Percentiles rank a stretch among this genome's conserved stretches.
These are phyloP conservation scores for Acropora tenuis DNA, from an alignment of 64 coral and sea anemone species.

Conservation along the genomic window DNA sequence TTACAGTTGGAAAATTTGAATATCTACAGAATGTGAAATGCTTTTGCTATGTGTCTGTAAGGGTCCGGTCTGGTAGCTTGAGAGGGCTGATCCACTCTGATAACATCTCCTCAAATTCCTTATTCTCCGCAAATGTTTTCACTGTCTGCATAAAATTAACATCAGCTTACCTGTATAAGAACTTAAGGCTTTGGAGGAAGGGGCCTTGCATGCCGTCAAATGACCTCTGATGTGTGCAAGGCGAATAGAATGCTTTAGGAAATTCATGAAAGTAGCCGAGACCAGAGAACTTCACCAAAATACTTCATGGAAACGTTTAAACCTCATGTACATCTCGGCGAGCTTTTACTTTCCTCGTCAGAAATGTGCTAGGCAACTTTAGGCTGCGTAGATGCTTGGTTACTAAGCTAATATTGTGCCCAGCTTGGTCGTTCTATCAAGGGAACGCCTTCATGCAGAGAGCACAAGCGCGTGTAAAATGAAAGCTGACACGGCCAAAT, in stretches of 20 bases:
- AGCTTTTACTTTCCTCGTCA: neutral
- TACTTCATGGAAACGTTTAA: neutral
- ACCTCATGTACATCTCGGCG: neutral
- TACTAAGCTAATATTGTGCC: neutral
- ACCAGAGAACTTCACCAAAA: neutral
- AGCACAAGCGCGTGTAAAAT: too few relatives aligned
- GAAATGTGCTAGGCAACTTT: neutral
- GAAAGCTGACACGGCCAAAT: too few relatives aligned
- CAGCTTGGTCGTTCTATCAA: neutral
- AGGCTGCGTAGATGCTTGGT: neutral
- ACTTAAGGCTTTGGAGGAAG: neutral
- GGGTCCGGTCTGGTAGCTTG: too few relatives aligned
- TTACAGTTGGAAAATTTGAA: too few relatives aligned
- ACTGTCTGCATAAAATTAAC: too few relatives aligned
- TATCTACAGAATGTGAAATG: too few relatives aligned
- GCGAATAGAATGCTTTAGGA: constrained; percentile 16
- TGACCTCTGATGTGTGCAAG: constrained; percentile 17
- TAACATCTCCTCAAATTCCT: too few relatives aligned
- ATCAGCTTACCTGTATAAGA: neutral
- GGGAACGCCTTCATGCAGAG: too few relatives aligned
- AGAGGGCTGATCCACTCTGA: too few relatives aligned
- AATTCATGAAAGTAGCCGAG: constrained; percentile 1
- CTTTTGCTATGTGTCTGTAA: too few relatives aligned
- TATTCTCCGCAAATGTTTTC: too few relatives aligned
- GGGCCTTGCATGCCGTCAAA: neutral